These are phyloP conservation scores for Hoplias malabaricus DNA, from an alignment of 2,113 vertebrate genomes.

Conservation along the genomic window DNA sequence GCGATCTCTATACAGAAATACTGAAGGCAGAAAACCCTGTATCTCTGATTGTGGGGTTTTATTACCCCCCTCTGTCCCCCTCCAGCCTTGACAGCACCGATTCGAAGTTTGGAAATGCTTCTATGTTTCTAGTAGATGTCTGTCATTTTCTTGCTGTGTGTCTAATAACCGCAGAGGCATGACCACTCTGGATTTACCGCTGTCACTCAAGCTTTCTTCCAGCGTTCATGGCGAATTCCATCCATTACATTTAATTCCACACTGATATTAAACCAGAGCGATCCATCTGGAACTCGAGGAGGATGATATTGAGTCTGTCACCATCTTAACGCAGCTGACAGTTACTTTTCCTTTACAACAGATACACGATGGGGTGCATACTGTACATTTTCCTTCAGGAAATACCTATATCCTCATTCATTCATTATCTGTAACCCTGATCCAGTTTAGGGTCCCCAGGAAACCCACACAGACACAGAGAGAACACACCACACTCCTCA, in stretches of 20 bases:
- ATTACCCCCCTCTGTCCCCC: background rate
- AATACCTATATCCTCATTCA: too few species aligned
- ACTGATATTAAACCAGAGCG: background rate
- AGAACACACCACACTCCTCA: too few species aligned
- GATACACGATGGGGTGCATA: background rate
- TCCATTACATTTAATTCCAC: background rate
- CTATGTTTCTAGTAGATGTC: background rate
- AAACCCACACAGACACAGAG: too few species aligned
- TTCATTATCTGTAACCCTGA: too few species aligned
- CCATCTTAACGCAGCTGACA: background rate
- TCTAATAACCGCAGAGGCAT: background rate
- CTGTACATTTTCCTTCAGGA: too few species aligned
- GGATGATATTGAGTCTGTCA: background rate
- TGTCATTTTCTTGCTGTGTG: background rate
- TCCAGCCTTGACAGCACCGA: background rate
- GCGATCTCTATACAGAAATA: background rate
- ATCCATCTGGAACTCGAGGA: background rate
- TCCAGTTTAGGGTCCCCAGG: too few species aligned
- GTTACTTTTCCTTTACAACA: background rate
- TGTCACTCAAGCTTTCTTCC: background rate
- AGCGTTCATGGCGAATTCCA: background rate
- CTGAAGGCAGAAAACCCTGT: constrained; percentile 34
- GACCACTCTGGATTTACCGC: background rate
- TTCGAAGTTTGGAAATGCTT: background rate
- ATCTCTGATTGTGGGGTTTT: constrained; percentile 24